phyloP scores from a whole-genome alignment of 2,797 vertebrate species.

The Sebastes elongatus region DNA sequence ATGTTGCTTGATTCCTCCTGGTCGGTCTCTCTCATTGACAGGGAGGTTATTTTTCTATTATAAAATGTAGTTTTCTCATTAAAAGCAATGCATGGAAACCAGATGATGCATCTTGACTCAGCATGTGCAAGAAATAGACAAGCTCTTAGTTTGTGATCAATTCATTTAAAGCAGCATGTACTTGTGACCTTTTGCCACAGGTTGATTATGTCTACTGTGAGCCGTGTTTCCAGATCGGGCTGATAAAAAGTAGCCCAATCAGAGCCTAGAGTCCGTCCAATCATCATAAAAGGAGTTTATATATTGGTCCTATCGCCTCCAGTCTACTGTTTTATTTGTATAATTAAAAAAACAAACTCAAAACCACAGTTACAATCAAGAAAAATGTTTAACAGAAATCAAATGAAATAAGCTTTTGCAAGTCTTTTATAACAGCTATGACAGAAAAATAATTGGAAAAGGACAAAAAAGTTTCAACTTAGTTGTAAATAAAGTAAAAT shows the following conservation, averaged over 20 bases:
- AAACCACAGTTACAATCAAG: too few species aligned
- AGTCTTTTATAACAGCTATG: fast-evolving
- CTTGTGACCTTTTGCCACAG: too few species aligned
- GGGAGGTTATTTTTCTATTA: not conserved
- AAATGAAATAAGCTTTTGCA: not conserved
- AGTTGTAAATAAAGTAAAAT: not conserved
- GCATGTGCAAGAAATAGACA: not conserved
- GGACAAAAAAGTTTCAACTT: too few species aligned
- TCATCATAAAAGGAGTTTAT: too few species aligned
- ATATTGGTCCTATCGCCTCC: not conserved
- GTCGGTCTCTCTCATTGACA: not conserved
- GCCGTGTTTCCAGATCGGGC: too few species aligned
- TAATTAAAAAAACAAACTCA: not conserved
- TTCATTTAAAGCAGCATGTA: not conserved
- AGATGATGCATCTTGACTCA: not conserved
- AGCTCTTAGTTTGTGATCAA: not conserved
- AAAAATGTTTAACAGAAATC: not conserved
- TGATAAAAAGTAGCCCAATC: too few species aligned
- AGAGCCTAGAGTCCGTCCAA: too few species aligned
- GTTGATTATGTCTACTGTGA: too few species aligned
- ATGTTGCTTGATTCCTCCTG: not conserved
- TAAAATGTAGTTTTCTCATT: too few species aligned
- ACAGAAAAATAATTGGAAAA: too few species aligned
- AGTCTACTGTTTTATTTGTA: not conserved
- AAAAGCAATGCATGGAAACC: not conserved